Evolutionary conservation across 2,888 invertebrate genomes (phyloP).

Genomic region (Sceliomorpha sp.): DNA sequence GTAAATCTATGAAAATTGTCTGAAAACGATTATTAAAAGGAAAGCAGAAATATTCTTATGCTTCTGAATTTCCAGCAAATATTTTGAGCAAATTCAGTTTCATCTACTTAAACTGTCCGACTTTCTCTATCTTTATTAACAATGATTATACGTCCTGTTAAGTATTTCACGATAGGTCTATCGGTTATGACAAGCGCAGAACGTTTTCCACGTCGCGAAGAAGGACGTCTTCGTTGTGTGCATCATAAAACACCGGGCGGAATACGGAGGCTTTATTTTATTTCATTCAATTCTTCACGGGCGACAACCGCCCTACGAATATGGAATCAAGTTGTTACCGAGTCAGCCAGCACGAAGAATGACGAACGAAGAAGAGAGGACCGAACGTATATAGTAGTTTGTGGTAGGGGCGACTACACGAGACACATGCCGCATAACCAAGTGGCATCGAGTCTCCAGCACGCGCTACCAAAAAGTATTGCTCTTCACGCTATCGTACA

Average conservation of each 20-base stretch:
- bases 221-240: conserved; percentile 25
- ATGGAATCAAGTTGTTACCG: conserved; percentile 76
- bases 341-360: conserved; percentile 42
- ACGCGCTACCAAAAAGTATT: conserved; percentile 65
- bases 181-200: conserved; percentile 16
- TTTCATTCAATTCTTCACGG: conserved; percentile 76
- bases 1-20: too few species aligned
- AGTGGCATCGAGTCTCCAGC: conserved; percentile 61
- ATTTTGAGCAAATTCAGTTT: too few species aligned
- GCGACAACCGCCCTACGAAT: conserved; percentile 72
- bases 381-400: conserved; percentile 62
- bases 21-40: too few species aligned
- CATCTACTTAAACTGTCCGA: too few species aligned
- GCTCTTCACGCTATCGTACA: conserved; percentile 54
- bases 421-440: conserved; percentile 69
- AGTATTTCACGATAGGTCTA: too few species aligned
- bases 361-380: conserved; percentile 53
- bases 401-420: conserved; percentile 64
- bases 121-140: too few species aligned
- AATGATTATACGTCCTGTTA: too few species aligned
- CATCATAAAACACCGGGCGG: conserved; percentile 56
- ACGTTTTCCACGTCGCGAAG: not conserved
- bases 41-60: too few species aligned
- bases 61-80: too few species aligned
- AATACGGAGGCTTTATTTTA: conserved; percentile 72